Base-by-base conservation (phyloP, 2,797 vertebrate species). In the Austrolebias charrua region DNA sequence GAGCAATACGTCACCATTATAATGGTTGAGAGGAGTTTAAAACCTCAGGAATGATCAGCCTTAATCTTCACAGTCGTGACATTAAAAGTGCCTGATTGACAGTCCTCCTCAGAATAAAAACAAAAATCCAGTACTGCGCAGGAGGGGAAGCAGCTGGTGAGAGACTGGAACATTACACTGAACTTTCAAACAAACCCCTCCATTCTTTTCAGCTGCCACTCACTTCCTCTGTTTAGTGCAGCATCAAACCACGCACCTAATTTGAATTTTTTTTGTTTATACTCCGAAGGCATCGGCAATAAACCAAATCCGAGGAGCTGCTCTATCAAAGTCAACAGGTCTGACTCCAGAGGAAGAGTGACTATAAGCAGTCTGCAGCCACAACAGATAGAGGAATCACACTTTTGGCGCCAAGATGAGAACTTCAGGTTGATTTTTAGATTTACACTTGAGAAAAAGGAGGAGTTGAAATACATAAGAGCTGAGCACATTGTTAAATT, bases 191-290 rank as follows among this genome's bases (percentile, higher is more conserved):
- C 60, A 59, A 55, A 57, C 65, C 55, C 48, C 55, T 51, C 18
- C 15, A 19, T 42, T 66, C 31, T 28, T 13, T 40, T 63, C 68
- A 69, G 69, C 77, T 63, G 69, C 51, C 61, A 55, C 5, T 75
- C 71, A 55, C 44, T 33, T 49, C 2, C 24, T 43, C 24, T 1
- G 2, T 45, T 51, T 6, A 58, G 40, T 43, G 44, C 60, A 4
- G 51, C 53, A 2, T 42, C 44, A 3, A 49, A 65, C 50, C 75
- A 66, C 65, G 75, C 60, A 69, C 43, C 75, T 49, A 20, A 49
- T 62, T 13, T 45, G 4, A 46, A 38, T 28, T 7, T 43, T 12
- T 6, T 55, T 58, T 31, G 24, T 24, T 43, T 28, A 24, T 42
- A 35, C 29, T 49, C 38, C 33, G 56, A 69, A 68, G 60, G 77